These are phyloP conservation scores for Coranthus polyacanthus DNA, from an alignment of 2,797 vertebrate species.

Conservation along the genomic window DNA sequence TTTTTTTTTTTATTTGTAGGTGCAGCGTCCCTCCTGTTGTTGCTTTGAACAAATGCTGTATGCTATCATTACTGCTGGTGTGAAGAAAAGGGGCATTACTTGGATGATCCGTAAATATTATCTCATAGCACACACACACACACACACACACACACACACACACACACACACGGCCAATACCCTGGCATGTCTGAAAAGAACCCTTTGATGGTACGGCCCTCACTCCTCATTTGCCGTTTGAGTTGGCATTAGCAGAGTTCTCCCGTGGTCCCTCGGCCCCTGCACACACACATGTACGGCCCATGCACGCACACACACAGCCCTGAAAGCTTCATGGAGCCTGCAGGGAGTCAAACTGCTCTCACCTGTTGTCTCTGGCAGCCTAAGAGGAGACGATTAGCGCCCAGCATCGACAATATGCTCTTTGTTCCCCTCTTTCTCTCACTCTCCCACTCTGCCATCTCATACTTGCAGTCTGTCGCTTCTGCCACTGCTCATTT, in stretches of 20 bases:
- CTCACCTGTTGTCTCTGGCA: slow-evolving; percentile 89
- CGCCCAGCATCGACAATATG: slow-evolving; percentile 80
- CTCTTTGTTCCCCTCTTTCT: slow-evolving; percentile 80
- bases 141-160: slow-evolving; percentile 18
- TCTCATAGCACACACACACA: slow-evolving; percentile 23
- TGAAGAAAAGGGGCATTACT: slow-evolving; percentile 33
- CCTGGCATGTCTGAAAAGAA: slow-evolving; percentile 71
- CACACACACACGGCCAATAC: slow-evolving; percentile 23
- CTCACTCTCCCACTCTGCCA: slow-evolving; percentile 63
- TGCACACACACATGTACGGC: slow-evolving; percentile 24
- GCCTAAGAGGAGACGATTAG: slow-evolving; percentile 83
- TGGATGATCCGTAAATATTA: slow-evolving; percentile 32
- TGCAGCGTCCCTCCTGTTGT: slow-evolving; percentile 18
- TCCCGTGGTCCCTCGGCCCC: slow-evolving; percentile 58
- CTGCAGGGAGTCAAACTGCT: slow-evolving; percentile 85
- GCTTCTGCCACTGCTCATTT: slow-evolving; percentile 65
- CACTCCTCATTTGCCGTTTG: slow-evolving; percentile 75
- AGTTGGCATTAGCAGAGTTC: slow-evolving; percentile 75
- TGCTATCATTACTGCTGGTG: slow-evolving; percentile 38
- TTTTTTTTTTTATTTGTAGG: slow-evolving; percentile 17
- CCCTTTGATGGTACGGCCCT: slow-evolving; percentile 72
- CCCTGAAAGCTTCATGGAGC: slow-evolving; percentile 79
- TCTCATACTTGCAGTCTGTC: slow-evolving; percentile 74
- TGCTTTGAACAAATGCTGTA: slow-evolving; percentile 43
- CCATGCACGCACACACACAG: slow-evolving; percentile 53